Conservation (phyloP, 2,797 vertebrate genomes). For the Phyllotis vaccarum region DNA sequence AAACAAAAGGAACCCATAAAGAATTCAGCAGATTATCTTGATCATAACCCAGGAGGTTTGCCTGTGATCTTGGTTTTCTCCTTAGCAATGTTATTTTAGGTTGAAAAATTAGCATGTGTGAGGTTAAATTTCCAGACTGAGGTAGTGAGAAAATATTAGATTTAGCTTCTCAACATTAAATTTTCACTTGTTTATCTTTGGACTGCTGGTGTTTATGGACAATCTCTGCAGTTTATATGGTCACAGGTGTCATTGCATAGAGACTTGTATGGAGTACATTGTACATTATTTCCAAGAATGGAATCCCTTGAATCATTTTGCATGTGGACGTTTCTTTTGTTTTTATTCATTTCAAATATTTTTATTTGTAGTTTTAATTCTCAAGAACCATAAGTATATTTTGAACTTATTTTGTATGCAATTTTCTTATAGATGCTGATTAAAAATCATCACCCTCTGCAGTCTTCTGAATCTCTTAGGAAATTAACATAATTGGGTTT, state of each 20-base stretch:
- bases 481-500: constrained; percentile 36
- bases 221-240: not conserved
- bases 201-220: not conserved
- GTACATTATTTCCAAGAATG: not conserved
- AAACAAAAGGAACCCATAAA: constrained; percentile 7
- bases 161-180: not conserved
- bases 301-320: not conserved
- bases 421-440: not conserved
- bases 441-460: not conserved
- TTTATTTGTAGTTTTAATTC: not conserved
- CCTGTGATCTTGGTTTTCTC: constrained; percentile 28
- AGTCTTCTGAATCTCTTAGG: not conserved
- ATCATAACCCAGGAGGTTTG: constrained; percentile 16
- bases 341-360: not conserved
- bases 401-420: not conserved
- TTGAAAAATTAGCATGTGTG: constrained; percentile 39
- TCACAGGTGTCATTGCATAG: not conserved
- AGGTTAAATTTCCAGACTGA: constrained; percentile 56
- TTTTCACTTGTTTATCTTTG: not conserved
- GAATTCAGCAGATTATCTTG: constrained; percentile 37
- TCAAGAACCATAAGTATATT: not conserved
- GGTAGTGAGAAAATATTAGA: constrained; percentile 25
- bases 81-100: constrained; percentile 57
- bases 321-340: not conserved
- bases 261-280: not conserved